A percentile compares a stretch with the other conserved stretches of the same genome.
These are phyloP conservation scores for Enteromius fasciolatus DNA, from an alignment of 2,797 vertebrate species.

Conservation along the genomic window DNA sequence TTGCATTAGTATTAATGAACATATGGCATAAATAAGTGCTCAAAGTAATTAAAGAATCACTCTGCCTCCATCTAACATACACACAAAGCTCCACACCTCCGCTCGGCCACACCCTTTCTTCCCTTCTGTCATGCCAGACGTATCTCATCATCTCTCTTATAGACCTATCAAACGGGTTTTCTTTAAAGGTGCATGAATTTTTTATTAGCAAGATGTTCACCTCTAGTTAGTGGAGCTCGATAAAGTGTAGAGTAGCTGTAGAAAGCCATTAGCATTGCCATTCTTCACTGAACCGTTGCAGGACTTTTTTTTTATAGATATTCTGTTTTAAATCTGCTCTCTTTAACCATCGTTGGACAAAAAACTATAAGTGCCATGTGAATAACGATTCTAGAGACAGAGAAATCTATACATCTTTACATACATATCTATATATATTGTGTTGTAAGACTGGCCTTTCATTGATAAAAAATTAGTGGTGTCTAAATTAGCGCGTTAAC, in stretches of 20 bases:
- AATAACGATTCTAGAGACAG: background rate
- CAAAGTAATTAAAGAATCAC: conserved; percentile 7
- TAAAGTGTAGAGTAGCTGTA: background rate
- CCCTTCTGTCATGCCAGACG: conserved; percentile 11
- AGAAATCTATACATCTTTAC: too few species aligned
- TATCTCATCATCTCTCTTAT: background rate
- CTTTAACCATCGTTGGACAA: background rate
- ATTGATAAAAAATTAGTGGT: background rate
- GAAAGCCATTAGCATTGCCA: background rate
- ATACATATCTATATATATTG: too few species aligned
- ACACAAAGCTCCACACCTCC: background rate
- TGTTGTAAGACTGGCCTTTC: background rate
- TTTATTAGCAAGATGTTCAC: conserved; percentile 22
- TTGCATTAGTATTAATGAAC: conserved; percentile 40
- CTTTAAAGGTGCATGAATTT: conserved; percentile 8
- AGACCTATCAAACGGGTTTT: background rate
- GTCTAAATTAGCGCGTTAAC: too few species aligned
- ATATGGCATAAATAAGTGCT: conserved; percentile 5
- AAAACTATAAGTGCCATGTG: background rate
- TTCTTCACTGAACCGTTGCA: background rate
- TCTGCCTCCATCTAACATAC: background rate
- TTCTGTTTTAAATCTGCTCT: background rate
- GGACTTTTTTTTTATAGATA: background rate
- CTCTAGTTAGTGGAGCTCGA: background rate
- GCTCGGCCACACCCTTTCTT: conserved; percentile 20